A percentile compares a stretch with the other conserved stretches of the same genome.
phyloP scores from a whole-genome alignment of 2,113 vertebrate genomes.

The Rhinoderma darwinii region DNA sequence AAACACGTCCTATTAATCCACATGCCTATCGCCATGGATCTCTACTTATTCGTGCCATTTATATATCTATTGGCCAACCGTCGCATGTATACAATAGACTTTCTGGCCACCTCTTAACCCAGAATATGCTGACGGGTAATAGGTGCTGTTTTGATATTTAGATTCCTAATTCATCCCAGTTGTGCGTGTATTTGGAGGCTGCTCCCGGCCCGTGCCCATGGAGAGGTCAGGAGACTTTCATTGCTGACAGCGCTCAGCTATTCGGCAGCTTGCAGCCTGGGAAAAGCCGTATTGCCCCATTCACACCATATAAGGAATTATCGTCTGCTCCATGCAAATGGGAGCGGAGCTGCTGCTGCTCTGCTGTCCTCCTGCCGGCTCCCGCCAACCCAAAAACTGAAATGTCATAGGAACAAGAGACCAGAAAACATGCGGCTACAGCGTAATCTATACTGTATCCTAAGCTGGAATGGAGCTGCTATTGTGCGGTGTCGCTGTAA shows the following conservation, averaged over 20 bases:
- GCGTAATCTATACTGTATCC: not conserved
- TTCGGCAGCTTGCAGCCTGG: conserved; percentile 6
- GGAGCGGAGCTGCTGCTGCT: not conserved
- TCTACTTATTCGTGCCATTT: not conserved
- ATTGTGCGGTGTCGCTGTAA: not conserved
- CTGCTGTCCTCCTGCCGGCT: not conserved
- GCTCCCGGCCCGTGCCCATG: not conserved
- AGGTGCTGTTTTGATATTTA: not conserved
- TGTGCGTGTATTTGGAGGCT: not conserved
- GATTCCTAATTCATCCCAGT: too few relatives aligned
- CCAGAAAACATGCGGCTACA: not conserved
- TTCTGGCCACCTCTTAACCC: not conserved
- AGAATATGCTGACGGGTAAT: not conserved
- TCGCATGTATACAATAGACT: not conserved
- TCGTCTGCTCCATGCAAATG: conserved; percentile 14
- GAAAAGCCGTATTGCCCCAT: not conserved
- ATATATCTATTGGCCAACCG: not conserved
- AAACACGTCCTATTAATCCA: not conserved
- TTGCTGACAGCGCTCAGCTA: not conserved
- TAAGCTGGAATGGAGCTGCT: too few relatives aligned
- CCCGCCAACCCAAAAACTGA: not conserved
- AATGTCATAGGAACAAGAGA: not conserved
- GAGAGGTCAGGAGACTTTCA: not conserved
- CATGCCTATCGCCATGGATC: not conserved
- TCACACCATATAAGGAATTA: conserved; percentile 23